phyloP scores from a whole-genome alignment of 1,140 invertebrate genomes.

The Dendroctonus ponderosae region DNA sequence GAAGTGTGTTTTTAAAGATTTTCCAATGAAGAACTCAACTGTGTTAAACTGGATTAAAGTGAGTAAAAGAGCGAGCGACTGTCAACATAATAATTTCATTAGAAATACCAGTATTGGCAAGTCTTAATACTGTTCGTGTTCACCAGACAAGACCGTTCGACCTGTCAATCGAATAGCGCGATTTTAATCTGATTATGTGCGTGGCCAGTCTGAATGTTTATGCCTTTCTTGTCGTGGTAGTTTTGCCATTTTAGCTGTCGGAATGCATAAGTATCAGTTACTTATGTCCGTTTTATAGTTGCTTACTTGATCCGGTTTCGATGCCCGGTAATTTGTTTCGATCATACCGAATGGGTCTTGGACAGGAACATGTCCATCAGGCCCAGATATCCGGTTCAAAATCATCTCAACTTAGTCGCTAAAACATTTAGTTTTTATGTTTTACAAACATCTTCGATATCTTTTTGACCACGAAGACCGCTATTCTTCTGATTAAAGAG shows the following conservation, averaged over 20 bases:
- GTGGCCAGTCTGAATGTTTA: neutral
- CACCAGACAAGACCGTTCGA: neutral
- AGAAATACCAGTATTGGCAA: slow-evolving; percentile 5
- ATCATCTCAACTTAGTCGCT: too few relatives aligned
- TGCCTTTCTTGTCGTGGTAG: slow-evolving; percentile 3
- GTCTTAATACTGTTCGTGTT: slow-evolving; percentile 1
- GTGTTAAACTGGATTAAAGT: neutral
- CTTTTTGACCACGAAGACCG: too few relatives aligned
- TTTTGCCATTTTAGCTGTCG: slow-evolving; percentile 2
- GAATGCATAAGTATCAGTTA: slow-evolving; percentile 4
- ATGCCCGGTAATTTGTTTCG: too few relatives aligned
- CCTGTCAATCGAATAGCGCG: neutral
- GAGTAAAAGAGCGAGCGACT: neutral
- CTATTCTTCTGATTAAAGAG: too few relatives aligned
- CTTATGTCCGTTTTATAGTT: neutral
- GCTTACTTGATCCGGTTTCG: too few relatives aligned
- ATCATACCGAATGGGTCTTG: too few relatives aligned
- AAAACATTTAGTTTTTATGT: too few relatives aligned
- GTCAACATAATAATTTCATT: slow-evolving; percentile 3
- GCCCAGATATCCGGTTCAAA: too few relatives aligned
- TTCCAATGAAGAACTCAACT: too few relatives aligned
- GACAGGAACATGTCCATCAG: too few relatives aligned
- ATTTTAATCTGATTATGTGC: slow-evolving; percentile 3
- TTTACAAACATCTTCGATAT: too few relatives aligned
- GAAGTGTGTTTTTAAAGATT: too few relatives aligned